phyloP scores from a whole-genome alignment of 2,888 invertebrate genomes.

The Drosophila gaucha region DNA sequence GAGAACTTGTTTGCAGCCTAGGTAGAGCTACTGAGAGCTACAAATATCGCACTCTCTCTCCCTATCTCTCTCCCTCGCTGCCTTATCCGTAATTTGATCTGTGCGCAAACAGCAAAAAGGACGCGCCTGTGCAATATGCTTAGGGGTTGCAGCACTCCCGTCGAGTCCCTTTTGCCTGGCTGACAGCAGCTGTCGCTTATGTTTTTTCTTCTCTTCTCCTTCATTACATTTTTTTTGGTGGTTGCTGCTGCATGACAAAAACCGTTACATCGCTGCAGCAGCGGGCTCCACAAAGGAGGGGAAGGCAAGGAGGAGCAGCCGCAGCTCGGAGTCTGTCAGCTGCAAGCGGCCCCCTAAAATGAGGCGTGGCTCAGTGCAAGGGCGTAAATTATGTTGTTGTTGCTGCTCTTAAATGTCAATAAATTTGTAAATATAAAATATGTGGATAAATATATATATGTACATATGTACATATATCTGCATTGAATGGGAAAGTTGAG shows the following conservation, averaged over 20 bases:
- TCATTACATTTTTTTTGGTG: constrained; percentile 38
- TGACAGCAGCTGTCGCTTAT: constrained; percentile 53
- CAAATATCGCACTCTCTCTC: neutral
- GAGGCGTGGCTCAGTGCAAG: constrained; percentile 20
- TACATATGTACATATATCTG: neutral
- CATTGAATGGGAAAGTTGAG: constrained; percentile 47
- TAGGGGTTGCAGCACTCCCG: constrained; percentile 64
- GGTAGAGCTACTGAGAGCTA: constrained; percentile 49
- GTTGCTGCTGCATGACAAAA: constrained; percentile 26
- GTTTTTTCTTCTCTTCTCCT: constrained; percentile 16
- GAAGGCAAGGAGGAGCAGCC: neutral
- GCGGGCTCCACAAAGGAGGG: constrained; percentile 26
- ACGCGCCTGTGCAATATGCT: constrained; percentile 77
- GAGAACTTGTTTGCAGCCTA: constrained; percentile 56
- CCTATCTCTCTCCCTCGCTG: neutral
- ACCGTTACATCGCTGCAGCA: constrained; percentile 40
- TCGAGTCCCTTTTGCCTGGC: constrained; percentile 29
- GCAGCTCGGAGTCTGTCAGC: constrained; percentile 24
- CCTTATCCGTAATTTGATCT: constrained; percentile 73
- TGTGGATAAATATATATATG: neutral
- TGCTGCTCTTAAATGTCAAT: constrained; percentile 51
- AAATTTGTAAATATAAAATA: neutral
- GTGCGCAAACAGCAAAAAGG: constrained; percentile 71
- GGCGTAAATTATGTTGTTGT: constrained; percentile 39
- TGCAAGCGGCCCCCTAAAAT: constrained; percentile 10